Conservation (phyloP, 2,797 vertebrate species). For the Phrynocephalus forsythii region DNA sequence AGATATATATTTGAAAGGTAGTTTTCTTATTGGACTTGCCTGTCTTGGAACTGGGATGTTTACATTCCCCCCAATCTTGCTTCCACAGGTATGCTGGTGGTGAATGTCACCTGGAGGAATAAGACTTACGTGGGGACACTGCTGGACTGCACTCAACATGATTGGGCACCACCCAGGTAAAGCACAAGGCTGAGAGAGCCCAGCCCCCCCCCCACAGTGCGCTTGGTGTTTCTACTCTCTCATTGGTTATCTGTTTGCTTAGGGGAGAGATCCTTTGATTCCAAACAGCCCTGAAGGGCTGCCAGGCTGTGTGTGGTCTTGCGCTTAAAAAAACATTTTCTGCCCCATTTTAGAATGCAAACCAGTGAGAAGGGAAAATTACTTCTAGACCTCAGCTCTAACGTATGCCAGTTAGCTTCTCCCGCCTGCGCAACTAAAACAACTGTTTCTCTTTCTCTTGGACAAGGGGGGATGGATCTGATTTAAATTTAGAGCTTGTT, state of each 20-base stretch:
- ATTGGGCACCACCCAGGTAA: constrained; percentile 99
- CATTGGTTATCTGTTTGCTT: not conserved
- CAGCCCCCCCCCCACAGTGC: no score
- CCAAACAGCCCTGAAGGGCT: not conserved
- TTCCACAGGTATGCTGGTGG: constrained; percentile 94
- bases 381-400: not conserved
- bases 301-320: not conserved
- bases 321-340: not conserved
- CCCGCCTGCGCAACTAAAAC: no score
- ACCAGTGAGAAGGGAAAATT: not conserved
- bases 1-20: not conserved
- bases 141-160: constrained; percentile 96
- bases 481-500: not conserved
- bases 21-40: not conserved
- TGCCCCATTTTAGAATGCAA: not conserved
- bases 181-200: not conserved
- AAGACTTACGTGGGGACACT: constrained; percentile 98
- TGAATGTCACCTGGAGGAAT: constrained; percentile 99
- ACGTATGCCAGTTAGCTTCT: no score
- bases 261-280: not conserved
- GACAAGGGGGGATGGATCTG: not conserved
- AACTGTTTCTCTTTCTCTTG: not conserved
- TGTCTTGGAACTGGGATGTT: not conserved
- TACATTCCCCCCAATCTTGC: not conserved
- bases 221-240: not conserved